These are phyloP conservation scores for Pipistrellus nathusii DNA, from an alignment of 2,797 vertebrate species.

Conservation along the genomic window DNA sequence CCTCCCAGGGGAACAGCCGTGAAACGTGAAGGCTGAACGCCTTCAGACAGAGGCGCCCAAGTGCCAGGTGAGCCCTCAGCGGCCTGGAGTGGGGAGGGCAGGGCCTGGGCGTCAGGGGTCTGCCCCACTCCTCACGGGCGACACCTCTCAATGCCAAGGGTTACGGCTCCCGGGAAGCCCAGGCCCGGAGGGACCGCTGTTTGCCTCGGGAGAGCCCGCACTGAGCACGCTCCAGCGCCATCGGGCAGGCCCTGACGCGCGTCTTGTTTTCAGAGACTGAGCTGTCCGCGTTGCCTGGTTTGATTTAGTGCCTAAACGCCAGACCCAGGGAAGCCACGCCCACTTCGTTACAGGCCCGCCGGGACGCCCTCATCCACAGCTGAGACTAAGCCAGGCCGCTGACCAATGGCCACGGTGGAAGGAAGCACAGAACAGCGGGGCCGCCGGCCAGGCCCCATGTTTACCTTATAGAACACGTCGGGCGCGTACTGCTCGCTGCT, in stretches of 20 bases:
- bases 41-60: neutral
- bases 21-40: too few species aligned
- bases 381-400: neutral
- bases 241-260: neutral
- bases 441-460: neutral
- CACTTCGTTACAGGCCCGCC: neutral
- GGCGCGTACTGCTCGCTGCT: constrained; percentile 98
- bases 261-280: neutral
- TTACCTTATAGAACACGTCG: constrained; percentile 98
- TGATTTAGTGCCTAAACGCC: neutral
- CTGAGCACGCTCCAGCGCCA: neutral
- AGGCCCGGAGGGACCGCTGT: too few species aligned
- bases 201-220: neutral
- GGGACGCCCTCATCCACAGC: neutral
- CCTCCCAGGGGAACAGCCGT: neutral
- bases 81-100: rapidly evolving
- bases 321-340: neutral
- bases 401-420: neutral
- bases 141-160: too few species aligned
- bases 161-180: too few species aligned
- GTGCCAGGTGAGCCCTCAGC: neutral
- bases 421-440: neutral
- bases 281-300: rapidly evolving
- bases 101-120: neutral
- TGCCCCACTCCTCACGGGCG: neutral